Percentiles rank a stretch among this genome's conserved stretches.
phyloP scores from a whole-genome alignment of 2,888 invertebrate species.

The Leptinotarsa rubiginosa region DNA sequence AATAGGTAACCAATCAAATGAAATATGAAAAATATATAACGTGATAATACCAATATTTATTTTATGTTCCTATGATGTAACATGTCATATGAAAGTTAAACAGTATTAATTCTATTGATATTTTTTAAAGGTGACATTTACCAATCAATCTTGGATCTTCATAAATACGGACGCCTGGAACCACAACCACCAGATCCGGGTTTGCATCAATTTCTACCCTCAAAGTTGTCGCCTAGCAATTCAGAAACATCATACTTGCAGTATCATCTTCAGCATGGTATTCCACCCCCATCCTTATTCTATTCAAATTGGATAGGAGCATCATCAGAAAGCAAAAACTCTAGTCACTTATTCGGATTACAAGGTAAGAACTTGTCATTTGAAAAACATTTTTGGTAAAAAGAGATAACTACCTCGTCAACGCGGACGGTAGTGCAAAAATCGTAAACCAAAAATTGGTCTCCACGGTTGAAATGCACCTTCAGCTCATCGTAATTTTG shows the following conservation, averaged over 20 bases:
- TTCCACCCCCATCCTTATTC: constrained; percentile 58
- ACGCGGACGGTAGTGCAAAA: no score
- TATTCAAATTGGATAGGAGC: constrained; percentile 63
- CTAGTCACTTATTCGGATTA: constrained; percentile 71
- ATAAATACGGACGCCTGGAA: constrained; percentile 57
- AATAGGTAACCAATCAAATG: no score
- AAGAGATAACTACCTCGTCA: no score
- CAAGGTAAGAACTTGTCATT: constrained; percentile 69
- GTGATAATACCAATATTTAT: no score
- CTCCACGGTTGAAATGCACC: no score
- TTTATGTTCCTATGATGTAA: no score
- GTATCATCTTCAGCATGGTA: constrained; percentile 58
- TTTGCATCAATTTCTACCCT: constrained; percentile 55
- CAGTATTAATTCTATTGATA: not conserved
- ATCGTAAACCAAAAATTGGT: no score
- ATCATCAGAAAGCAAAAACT: constrained; percentile 56
- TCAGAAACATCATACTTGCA: constrained; percentile 53
- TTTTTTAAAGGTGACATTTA: constrained; percentile 57
- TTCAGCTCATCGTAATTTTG: no score
- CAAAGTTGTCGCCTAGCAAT: constrained; percentile 45
- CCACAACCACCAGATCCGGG: constrained; percentile 60
- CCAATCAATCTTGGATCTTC: constrained; percentile 60
- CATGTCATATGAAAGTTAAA: no score
- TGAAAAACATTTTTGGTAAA: no score
- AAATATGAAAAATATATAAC: no score